Evolutionary conservation across 2,113 vertebrate genomes (phyloP), one percentile per base, ranked within the genome.

Genomic region (Peromyscus maniculatus): DNA sequence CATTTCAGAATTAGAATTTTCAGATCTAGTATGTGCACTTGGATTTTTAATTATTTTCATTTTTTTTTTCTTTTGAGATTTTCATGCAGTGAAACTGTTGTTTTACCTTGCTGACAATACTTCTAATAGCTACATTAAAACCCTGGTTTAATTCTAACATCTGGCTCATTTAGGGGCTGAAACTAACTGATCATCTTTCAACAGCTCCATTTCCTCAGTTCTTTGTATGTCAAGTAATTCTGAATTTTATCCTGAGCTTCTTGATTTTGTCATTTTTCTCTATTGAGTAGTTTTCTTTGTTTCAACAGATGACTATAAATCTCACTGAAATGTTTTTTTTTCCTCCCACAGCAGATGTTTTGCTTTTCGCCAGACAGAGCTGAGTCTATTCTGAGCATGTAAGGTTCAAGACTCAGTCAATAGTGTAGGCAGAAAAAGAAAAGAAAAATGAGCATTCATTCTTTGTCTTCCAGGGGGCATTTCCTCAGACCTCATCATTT

Each of bases 191-290:
- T 80, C 15, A 80, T 93, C 46, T 67, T 91, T 72, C 75, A 91
- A 33, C 9, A 69, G 78, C 78, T 90, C 57, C 28, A 87, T 55
- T 92, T 87, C 82, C 69, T 71, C 80, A 12, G 26, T 69, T 69
- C 55, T 90, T 80, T 93, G 74, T 72, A 57, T 26, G 49, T 55
- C 24, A 84, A 83, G 21, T 72, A 83, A 89, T 74, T 91, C 87
- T 78, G 72, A 64, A 89, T 79, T 92, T 39, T 66, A 89, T n/a
- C 33, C 33, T 55, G 8, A 78, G 19, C 77, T 39, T 86, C 43
- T 43, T 52, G 36, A 83, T 57, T 71, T 31, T 89, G 43, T 78
- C 93, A 88, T 84, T 96, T 95, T 97, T 92, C 89, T 87, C 57
- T 79, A 91, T 24, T 91, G 71, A 92, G 64, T 36, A 93, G 19